Conservation (phyloP, 2,888 invertebrate species). For the Elgonia sp. region DNA sequence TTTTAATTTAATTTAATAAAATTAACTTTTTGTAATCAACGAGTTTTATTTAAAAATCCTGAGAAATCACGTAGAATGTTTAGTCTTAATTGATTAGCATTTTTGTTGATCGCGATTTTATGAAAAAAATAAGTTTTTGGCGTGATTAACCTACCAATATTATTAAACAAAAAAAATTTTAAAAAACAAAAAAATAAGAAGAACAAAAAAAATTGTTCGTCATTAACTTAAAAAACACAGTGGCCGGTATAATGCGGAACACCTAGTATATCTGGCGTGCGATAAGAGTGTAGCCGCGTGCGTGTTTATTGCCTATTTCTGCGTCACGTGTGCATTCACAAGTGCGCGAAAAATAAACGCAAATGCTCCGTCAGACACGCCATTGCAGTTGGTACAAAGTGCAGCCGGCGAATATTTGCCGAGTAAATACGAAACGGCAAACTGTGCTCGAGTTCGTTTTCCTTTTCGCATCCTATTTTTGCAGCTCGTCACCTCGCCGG, state of each 20-base stretch:
- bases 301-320: slow-evolving; percentile 77
- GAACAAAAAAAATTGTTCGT: slow-evolving; percentile 11
- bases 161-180: too few relatives aligned
- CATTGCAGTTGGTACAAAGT: slow-evolving; percentile 73
- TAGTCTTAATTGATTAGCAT: too few relatives aligned
- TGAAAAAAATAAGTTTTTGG: too few relatives aligned
- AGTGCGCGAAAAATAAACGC: slow-evolving; percentile 70
- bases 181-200: neutral
- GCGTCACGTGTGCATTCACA: slow-evolving; percentile 73
- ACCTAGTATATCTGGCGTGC: slow-evolving; percentile 53
- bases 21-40: too few relatives aligned
- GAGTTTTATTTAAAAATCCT: too few relatives aligned
- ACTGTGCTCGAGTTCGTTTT: slow-evolving; percentile 63
- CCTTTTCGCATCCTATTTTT: slow-evolving; percentile 71
- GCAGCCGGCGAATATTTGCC: slow-evolving; percentile 64
- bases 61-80: too few relatives aligned
- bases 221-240: slow-evolving; percentile 23
- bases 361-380: slow-evolving; percentile 70
- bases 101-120: too few relatives aligned
- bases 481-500: slow-evolving; percentile 70
- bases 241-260: slow-evolving; percentile 40
- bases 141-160: too few relatives aligned
- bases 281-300: slow-evolving; percentile 66
- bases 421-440: slow-evolving; percentile 70
- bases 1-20: too few relatives aligned